Evolutionary conservation across 2,888 invertebrate genomes (phyloP), one percentile per base, ranked within the genome.

Genomic region (Nemoura dubitans): DNA sequence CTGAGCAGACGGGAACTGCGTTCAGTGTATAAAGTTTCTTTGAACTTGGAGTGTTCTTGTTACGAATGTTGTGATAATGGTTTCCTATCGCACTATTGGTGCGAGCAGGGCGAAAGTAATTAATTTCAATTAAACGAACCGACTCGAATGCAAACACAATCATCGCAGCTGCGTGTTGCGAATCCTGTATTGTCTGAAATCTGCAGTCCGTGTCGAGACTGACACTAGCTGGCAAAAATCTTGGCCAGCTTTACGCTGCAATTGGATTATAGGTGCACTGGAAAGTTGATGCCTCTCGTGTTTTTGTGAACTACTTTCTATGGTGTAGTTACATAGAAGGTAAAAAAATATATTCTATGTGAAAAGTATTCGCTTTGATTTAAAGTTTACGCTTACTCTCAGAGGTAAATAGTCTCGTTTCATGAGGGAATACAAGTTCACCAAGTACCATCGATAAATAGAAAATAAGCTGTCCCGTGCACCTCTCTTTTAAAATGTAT

Each of bases 31-130:
- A 59, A 59, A 59, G 59, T 59, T 59, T 59, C 59, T 59, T 59
- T 59, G 59, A 59, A 59, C 59, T 59, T 59, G 16, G 59, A 59
- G 59, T 21, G 59, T 59, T 59, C 59, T 59, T 59, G 59, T 59
- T 59, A 21, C 59, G 59, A 59, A 59, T 59, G 59, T 59, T 59
- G 59, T 59, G 59, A 59, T 59, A 59, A 59, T 59, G 59, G 59
- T 59, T 59, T 59, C 59, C 59, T 21, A 59, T 59, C 59, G 59
- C 21, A 21, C 59, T 59, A 59, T 59, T 59, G 59, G 59, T 59
- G 59, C 3, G 59, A 21, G 59, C 59, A 10, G 59, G 59, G 59
- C 59, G 59, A 59, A 59, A 59, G 59, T 59, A 59, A 59, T 59
- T 59, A 59, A 59, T 59, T 59, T 59, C 59, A 59, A 59, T 59